These are phyloP conservation scores for Sebastes schlegelii DNA, from an alignment of 2,113 vertebrate genomes.

Conservation along the genomic window DNA sequence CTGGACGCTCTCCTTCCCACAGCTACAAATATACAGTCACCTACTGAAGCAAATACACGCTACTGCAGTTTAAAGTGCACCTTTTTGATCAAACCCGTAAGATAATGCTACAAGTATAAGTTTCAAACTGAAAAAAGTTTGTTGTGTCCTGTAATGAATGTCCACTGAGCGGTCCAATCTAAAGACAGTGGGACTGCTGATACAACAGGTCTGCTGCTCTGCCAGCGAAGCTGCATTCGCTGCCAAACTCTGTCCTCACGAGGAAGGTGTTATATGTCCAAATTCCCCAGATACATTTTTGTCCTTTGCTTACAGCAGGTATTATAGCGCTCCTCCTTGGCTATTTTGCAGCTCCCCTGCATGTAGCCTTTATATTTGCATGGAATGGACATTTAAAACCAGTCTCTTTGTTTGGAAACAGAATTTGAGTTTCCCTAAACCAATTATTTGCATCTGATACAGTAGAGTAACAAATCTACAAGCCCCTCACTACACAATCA, in stretches of 20 bases:
- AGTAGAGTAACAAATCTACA: not conserved
- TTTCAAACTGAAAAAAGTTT: not conserved
- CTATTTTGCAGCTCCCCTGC: constrained; percentile 4
- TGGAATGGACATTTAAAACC: not conserved
- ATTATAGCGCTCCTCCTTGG: not conserved
- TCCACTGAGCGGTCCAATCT: not conserved
- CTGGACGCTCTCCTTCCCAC: constrained; percentile 74
- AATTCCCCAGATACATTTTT: constrained; percentile 27
- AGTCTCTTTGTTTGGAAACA: not conserved
- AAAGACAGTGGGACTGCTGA: not conserved
- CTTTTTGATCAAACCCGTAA: constrained; percentile 11
- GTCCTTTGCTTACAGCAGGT: constrained; percentile 12
- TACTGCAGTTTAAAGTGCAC: constrained; percentile 32
- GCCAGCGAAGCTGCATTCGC: constrained; percentile 10
- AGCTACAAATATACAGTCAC: constrained; percentile 60
- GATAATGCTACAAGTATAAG: not conserved
- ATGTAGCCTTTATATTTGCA: not conserved
- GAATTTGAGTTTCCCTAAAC: not conserved
- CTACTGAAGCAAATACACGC: constrained; percentile 33
- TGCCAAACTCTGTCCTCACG: constrained; percentile 48
- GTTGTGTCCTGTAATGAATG: not conserved
- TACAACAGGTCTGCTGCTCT: constrained; percentile 18
- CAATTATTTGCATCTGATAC: not conserved
- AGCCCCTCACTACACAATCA: not conserved
- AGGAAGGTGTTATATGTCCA: constrained; percentile 5